Evolutionary conservation across 2,888 invertebrate species (phyloP).

Genomic region (Proisotoma minuta): DNA sequence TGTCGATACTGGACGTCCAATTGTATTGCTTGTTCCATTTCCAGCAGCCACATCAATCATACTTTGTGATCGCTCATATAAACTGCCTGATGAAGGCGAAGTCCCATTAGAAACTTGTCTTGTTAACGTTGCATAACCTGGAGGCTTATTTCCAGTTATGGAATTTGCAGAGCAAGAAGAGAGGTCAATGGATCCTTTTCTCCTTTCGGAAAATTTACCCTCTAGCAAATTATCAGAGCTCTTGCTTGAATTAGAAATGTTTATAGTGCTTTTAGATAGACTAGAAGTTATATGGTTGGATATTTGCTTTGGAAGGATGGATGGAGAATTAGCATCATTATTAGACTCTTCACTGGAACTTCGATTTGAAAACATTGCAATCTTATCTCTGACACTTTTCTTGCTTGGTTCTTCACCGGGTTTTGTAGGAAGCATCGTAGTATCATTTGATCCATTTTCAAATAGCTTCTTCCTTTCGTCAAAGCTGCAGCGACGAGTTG

Average conservation of each 20-base stretch:
- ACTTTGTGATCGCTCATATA: constrained; percentile 56
- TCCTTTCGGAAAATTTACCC: background rate
- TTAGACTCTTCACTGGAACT: constrained; percentile 33
- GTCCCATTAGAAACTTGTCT: constrained; percentile 19
- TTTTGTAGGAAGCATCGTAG: constrained; percentile 17
- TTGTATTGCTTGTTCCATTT: background rate
- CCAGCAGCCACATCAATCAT: constrained; percentile 52
- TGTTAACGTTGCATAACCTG: constrained; percentile 13
- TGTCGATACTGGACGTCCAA: constrained; percentile 54
- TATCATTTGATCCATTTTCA: constrained; percentile 14
- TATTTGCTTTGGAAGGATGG: constrained; percentile 35
- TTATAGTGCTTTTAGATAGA: constrained; percentile 23
- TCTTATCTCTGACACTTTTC: constrained; percentile 77
- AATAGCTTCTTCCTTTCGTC: constrained; percentile 43
- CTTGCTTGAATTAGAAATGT: constrained; percentile 18
- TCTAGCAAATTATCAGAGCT: constrained; percentile 19
- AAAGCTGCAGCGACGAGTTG: constrained; percentile 37
- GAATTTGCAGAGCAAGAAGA: background rate
- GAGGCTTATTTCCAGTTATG: background rate
- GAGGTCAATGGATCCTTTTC: constrained; percentile 10
- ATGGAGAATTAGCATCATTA: constrained; percentile 24
- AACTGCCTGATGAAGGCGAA: background rate
- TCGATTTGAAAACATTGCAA: constrained; percentile 74
- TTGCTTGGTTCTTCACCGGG: constrained; percentile 69
- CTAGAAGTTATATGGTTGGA: constrained; percentile 24